Conservation (phyloP, 2,888 invertebrate species). For the Caenorhabditis afra region DNA sequence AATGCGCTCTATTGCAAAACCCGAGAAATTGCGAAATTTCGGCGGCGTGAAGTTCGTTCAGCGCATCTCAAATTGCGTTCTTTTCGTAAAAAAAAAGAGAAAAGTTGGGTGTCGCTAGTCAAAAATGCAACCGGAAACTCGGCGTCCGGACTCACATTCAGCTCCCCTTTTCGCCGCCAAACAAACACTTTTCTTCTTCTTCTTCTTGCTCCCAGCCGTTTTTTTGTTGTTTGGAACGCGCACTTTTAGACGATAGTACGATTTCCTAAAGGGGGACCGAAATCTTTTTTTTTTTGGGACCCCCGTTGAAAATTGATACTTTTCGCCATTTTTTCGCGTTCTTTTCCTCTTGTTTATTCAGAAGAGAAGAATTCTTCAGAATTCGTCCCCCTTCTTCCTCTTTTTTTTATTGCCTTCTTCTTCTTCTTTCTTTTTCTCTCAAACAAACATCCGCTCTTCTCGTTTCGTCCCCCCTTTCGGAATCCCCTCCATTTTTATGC, state of each 20-base stretch:
- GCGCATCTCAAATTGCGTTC: constrained; percentile 36
- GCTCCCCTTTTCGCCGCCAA: too few relatives aligned
- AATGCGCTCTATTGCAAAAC: too few relatives aligned
- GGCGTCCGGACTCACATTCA: constrained; percentile 23
- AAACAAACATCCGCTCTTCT: too few relatives aligned
- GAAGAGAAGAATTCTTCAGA: constrained; percentile 21
- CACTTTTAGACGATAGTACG: too few relatives aligned
- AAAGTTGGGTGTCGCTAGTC: too few relatives aligned
- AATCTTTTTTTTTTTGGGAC: too few relatives aligned
- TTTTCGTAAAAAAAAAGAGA: constrained; percentile 14
- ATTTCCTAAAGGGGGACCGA: too few relatives aligned
- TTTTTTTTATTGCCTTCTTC: neutral
- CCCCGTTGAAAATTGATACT: constrained; percentile 52
- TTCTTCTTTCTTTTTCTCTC: neutral
- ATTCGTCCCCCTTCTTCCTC: neutral
- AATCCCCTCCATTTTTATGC: neutral
- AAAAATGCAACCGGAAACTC: constrained; percentile 48
- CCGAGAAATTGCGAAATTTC: too few relatives aligned
- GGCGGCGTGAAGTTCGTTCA: too few relatives aligned
- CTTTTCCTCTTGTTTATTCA: constrained; percentile 11
- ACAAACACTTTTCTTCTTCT: constrained; percentile 2
- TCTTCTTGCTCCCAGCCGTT: neutral
- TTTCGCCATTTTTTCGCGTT: neutral
- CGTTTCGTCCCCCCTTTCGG: neutral
- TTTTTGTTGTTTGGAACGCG: too few relatives aligned